phyloP scores from a whole-genome alignment of 2,888 invertebrate species.

The Epinotia ramella region DNA sequence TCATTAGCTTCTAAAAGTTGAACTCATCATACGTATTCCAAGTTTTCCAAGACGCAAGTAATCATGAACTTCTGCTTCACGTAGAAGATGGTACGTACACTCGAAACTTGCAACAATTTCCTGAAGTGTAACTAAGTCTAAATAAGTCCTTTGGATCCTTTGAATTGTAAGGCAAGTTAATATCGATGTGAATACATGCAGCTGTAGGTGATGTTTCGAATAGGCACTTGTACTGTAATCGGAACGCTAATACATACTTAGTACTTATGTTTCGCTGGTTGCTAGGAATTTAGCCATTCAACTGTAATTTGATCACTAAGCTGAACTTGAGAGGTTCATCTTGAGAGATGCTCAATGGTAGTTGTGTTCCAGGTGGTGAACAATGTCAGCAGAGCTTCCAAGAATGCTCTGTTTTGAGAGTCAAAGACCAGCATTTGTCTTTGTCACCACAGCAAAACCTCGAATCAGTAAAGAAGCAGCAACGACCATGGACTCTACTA shows the following conservation, averaged over 20 bases:
- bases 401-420: too few relatives aligned
- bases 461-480: too few relatives aligned
- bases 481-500: too few relatives aligned
- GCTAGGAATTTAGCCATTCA: background rate
- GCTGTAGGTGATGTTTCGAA: slow-evolving; percentile 1
- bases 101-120: slow-evolving; percentile 61
- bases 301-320: background rate
- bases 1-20: slow-evolving; percentile 33
- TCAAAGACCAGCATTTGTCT: too few relatives aligned
- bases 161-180: slow-evolving; percentile 59
- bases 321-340: background rate
- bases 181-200: slow-evolving; percentile 53
- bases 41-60: slow-evolving; percentile 53
- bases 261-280: background rate
- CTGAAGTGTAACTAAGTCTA: slow-evolving; percentile 62
- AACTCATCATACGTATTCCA: slow-evolving; percentile 35
- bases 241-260: background rate
- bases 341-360: background rate
- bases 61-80: slow-evolving; percentile 64
- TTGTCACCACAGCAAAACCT: too few relatives aligned
- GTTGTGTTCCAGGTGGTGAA: too few relatives aligned
- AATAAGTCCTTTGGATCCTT: slow-evolving; percentile 54
- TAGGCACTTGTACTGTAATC: slow-evolving; percentile 6
- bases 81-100: slow-evolving; percentile 51
- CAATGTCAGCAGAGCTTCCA: too few relatives aligned